phyloP scores from a whole-genome alignment of 2,888 invertebrate species.

The Watsonalla cultraria region DNA sequence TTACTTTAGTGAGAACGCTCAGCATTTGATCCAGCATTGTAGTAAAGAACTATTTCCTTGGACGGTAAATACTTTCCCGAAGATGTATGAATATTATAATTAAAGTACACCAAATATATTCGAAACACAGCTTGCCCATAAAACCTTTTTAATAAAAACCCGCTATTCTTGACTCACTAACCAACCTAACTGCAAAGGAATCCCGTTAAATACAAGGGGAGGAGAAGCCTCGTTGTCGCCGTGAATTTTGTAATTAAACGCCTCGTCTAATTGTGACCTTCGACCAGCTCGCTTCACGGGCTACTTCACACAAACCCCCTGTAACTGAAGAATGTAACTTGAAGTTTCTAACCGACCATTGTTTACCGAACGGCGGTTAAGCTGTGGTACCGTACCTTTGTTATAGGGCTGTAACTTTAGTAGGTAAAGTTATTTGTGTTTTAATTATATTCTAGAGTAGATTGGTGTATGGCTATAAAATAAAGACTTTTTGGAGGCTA shows the following conservation, averaged over 20 bases:
- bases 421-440: neutral
- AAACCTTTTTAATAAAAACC: neutral
- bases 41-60: no score
- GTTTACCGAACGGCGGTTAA: neutral
- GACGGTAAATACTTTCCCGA: no score
- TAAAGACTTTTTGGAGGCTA: no score
- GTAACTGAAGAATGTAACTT: conserved; percentile 29
- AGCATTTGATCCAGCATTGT: no score
- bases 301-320: conserved; percentile 50
- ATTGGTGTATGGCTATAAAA: neutral
- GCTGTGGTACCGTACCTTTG: neutral
- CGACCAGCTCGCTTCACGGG: conserved; percentile 50
- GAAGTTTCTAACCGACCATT: neutral
- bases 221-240: conserved; percentile 68
- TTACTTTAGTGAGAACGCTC: no score
- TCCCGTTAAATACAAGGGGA: conserved; percentile 68
- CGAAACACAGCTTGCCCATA: no score
- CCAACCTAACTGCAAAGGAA: conserved; percentile 35
- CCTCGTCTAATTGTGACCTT: conserved; percentile 73
- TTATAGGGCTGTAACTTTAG: neutral
- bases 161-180: conserved; percentile 11
- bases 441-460: neutral
- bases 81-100: no score
- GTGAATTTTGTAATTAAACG: conserved; percentile 75
- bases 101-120: no score